A percentile compares a stretch with the other conserved stretches of the same genome.
phyloP scores from a whole-genome alignment of 2,113 vertebrate genomes.

The Austrofundulus limnaeus region DNA sequence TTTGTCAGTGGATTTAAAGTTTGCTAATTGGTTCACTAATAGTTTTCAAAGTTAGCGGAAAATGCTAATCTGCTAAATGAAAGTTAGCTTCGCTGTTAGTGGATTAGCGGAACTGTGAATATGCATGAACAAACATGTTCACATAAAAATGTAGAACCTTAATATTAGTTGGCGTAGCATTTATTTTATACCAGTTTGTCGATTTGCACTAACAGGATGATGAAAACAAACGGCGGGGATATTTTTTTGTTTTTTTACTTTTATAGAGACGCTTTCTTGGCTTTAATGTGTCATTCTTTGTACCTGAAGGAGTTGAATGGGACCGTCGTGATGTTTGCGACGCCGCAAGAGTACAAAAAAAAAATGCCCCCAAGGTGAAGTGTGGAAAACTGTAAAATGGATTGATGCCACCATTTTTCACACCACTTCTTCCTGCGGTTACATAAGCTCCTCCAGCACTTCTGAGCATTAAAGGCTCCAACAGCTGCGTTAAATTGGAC shows the following conservation, averaged over 20 bases:
- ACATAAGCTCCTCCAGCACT: slow-evolving; percentile 28
- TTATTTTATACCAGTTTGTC: no score
- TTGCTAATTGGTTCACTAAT: no score
- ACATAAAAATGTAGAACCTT: no score
- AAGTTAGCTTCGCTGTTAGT: no score
- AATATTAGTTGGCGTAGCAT: no score
- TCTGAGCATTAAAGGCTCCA: slow-evolving; percentile 24
- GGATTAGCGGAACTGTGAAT: no score
- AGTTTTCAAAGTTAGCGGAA: no score
- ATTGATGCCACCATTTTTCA: slow-evolving; percentile 52
- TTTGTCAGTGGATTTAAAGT: no score
- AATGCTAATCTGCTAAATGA: no score
- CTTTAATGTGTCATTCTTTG: slow-evolving; percentile 21
- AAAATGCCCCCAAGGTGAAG: slow-evolving; percentile 45
- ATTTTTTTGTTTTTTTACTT: neutral
- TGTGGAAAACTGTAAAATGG: slow-evolving; percentile 52
- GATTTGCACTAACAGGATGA: no score
- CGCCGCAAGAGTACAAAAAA: slow-evolving; percentile 13
- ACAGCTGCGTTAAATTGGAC: slow-evolving; percentile 33
- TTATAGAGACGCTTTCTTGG: neutral
- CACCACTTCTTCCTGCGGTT: slow-evolving; percentile 42
- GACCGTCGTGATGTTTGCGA: slow-evolving; percentile 33
- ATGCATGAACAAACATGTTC: no score
- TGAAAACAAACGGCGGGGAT: no score
- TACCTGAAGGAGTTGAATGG: slow-evolving; percentile 30